phyloP scores from a whole-genome alignment of 1,140 invertebrate genomes.

The Drosophila neocordata region DNA sequence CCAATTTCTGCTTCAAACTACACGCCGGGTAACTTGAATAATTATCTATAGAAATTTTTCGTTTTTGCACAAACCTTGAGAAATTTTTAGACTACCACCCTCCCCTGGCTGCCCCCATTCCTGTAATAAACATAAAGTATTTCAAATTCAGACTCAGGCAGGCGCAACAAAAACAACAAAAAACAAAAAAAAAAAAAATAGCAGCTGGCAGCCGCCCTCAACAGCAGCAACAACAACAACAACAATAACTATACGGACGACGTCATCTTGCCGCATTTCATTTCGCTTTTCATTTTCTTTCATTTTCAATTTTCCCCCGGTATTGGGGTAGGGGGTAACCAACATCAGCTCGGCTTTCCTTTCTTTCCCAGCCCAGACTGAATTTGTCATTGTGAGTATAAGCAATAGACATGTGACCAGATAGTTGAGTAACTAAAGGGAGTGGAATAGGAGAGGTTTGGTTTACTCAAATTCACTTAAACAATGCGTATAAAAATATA shows the following conservation, averaged over 20 bases:
- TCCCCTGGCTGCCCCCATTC: conserved; percentile 9
- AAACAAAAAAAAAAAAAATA: conserved; percentile 1
- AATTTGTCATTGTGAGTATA: conserved; percentile 26
- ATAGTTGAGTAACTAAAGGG: no score
- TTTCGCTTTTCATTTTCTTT: conserved; percentile 71
- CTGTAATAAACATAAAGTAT: conserved; percentile 46
- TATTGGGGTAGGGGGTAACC: not conserved
- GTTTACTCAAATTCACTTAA: no score
- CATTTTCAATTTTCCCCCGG: not conserved
- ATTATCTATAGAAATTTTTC: conserved; percentile 43
- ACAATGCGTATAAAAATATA: not conserved
- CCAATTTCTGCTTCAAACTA: conserved; percentile 21
- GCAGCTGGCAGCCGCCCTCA: not conserved
- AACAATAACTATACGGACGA: conserved; percentile 34
- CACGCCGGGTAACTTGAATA: conserved; percentile 48
- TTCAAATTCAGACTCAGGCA: conserved; percentile 54
- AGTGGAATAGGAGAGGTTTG: not conserved
- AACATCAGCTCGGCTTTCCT: conserved; percentile 36
- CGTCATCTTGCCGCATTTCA: conserved; percentile 62
- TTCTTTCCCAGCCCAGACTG: conserved; percentile 33
- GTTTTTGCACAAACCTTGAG: conserved; percentile 51
- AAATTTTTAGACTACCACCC: conserved; percentile 52
- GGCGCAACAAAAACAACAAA: conserved; percentile 57
- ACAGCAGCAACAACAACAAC: conserved; percentile 25
- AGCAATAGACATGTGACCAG: conserved; percentile 44